A percentile compares a stretch with the other conserved stretches of the same genome.
phyloP scores from a whole-genome alignment of 2,113 vertebrate species.

The Myrmecobius fasciatus region DNA sequence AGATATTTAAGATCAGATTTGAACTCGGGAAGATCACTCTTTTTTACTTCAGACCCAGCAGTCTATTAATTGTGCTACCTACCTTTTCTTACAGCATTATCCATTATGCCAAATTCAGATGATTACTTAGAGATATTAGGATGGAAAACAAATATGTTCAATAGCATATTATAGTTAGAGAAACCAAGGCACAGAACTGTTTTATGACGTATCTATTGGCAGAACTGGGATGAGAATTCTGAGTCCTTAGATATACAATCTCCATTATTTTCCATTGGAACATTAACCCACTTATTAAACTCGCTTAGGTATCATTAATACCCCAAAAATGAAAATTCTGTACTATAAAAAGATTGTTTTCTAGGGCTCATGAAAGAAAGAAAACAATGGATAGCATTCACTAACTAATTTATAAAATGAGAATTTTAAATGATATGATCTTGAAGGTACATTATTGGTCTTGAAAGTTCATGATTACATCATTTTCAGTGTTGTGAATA shows the following conservation, averaged over 20 bases:
- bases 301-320: neutral
- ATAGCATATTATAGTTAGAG: neutral
- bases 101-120: neutral
- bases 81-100: no score
- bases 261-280: neutral
- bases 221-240: neutral
- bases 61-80: neutral
- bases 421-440: neutral
- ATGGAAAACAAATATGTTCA: neutral
- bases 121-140: neutral
- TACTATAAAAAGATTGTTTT: neutral
- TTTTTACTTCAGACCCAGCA: neutral
- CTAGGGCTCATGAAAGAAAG: no score
- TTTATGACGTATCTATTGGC: neutral
- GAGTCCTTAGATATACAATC: neutral
- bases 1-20: neutral
- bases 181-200: neutral
- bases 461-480: neutral
- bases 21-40: neutral
- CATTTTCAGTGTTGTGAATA: slow-evolving; percentile 16
- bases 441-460: neutral
- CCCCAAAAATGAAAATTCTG: neutral
- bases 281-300: neutral
- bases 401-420: neutral
- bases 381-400: neutral